Base-by-base conservation (phyloP, 2,888 invertebrate species). In the Nomada flava region DNA sequence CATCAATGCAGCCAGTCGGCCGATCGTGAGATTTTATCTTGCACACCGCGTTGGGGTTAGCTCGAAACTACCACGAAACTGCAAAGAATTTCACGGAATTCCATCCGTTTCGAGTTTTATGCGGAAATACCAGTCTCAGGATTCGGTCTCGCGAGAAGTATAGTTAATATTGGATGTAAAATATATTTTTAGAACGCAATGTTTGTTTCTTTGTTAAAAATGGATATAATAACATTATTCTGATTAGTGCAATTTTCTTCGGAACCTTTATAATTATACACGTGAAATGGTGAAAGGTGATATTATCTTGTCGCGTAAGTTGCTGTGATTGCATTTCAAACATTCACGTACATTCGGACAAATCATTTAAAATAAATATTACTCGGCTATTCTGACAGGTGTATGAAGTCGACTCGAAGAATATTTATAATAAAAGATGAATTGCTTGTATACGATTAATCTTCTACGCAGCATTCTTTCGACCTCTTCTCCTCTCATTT, bases 21-120 rank as follows among this genome's bases (percentile, higher is more conserved):
- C 42, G 63, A 79, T 68, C 63, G 15, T 50, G 7, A 36, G 71
- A 68, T 76, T 67, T 72, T 76, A 76, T 76, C 76, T 53, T 13
- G 20, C 52, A 42, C 44, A 18, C 23, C 2, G 23, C 18, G 47
- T 26, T 63, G 50, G 4, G 65, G 42, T 65, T 67, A 53, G 29
- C 53, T 62, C 26, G 60, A 20, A 55, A 47, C 20, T 62, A 53
- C 11, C 47, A 47, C 53, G 13, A n/a, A 67, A 53, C 67, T 67
- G 15, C 11, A 13, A 7, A 29, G 23, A 73, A 47, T 44, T 29
- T 65, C 44, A 55, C n/a, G 18, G 44, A 55, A 68, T 68, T 18
- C 13, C 44, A 15, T n/a, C 11, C 47, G 15, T 50, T 13, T 15
- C 42, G 55, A 11, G 18, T 63, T 76, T 70, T 63, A 55, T n/a